Evolutionary conservation across 2,113 vertebrate genomes (phyloP).

Genomic region (Campylomormyrus tamandua): DNA sequence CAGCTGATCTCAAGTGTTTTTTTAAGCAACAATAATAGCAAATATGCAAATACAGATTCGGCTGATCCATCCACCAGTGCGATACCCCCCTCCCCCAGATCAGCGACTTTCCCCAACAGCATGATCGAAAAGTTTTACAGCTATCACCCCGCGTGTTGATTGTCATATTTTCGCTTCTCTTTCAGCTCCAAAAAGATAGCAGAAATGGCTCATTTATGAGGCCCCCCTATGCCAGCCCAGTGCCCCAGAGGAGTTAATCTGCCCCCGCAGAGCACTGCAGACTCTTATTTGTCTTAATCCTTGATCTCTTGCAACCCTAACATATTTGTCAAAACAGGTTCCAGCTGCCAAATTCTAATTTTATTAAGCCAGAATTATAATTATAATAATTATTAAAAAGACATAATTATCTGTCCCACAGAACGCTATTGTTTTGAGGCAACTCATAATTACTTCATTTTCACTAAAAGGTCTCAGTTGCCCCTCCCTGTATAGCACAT

Average conservation of each 20-base stretch:
- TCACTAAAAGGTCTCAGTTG: not conserved
- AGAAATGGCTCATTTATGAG: not conserved
- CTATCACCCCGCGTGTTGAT: not conserved
- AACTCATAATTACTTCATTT: not conserved
- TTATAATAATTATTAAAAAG: constrained; percentile 4
- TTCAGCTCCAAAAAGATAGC: not conserved
- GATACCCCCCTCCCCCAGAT: not conserved
- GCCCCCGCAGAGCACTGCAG: not conserved
- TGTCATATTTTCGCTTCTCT: not conserved
- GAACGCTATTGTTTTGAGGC: not conserved
- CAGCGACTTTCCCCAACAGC: not conserved
- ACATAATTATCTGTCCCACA: constrained; percentile 30
- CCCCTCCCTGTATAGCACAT: not conserved
- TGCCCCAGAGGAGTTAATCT: not conserved
- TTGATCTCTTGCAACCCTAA: constrained; percentile 16
- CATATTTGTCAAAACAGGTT: constrained; percentile 45
- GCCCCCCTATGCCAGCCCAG: not conserved
- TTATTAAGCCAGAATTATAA: constrained; percentile 25
- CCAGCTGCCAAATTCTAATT: constrained; percentile 24
- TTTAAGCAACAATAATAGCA: not conserved
- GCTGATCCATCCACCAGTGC: no score
- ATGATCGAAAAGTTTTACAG: not conserved
- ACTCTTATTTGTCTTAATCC: not conserved
- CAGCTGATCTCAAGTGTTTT: not conserved
- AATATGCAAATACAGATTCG: not conserved